Evolutionary conservation across 2,113 vertebrate genomes (phyloP).

Genomic region (Equus quagga): DNA sequence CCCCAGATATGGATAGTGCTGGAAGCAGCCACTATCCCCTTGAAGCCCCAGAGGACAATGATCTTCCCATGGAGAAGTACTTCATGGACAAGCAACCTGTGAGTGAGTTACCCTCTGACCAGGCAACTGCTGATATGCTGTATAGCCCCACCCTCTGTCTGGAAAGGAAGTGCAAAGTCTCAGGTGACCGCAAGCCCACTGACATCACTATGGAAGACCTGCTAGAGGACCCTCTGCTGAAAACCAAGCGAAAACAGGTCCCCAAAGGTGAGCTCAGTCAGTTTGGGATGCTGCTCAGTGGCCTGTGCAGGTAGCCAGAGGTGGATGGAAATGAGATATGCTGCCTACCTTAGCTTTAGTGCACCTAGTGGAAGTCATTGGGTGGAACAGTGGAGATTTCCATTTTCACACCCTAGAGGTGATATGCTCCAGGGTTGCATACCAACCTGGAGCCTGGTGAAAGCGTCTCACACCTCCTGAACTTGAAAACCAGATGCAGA

Average conservation of each 20-base stretch:
- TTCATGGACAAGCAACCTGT: conserved; percentile 83
- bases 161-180: conserved; percentile 88
- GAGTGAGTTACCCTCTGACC: conserved; percentile 77
- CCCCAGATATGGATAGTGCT: conserved; percentile 79
- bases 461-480: not conserved
- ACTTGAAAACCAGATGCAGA: not conserved
- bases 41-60: conserved; percentile 79
- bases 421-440: not conserved
- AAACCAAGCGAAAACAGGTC: conserved; percentile 85
- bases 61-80: conserved; percentile 80
- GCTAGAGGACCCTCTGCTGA: conserved; percentile 83
- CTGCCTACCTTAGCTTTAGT: conserved; percentile 78
- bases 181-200: conserved; percentile 81
- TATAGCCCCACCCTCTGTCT: conserved; percentile 82
- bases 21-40: conserved; percentile 78
- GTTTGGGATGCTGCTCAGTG: conserved; percentile 54
- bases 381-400: not conserved
- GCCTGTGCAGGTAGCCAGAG: not conserved
- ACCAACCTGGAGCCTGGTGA: not conserved
- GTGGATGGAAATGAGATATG: not conserved
- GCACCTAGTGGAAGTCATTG: not conserved
- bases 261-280: conserved; percentile 84
- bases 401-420: not conserved
- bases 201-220: conserved; percentile 83
- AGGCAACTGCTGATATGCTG: conserved; percentile 75